Conservation (phyloP, 2,797 vertebrate genomes). For the Sebastiscus albofasciatus region DNA sequence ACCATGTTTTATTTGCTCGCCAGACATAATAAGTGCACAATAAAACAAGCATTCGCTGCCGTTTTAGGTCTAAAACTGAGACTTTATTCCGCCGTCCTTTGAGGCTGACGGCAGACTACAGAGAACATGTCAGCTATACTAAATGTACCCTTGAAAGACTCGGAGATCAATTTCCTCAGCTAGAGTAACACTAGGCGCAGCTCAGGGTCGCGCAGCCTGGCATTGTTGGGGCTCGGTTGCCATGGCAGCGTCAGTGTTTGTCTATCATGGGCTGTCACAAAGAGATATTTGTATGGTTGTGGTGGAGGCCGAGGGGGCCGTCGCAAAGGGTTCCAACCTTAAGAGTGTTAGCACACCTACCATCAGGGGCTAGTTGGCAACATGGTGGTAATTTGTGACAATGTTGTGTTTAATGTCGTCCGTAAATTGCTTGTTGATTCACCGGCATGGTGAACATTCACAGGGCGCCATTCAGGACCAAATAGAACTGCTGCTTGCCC, state of each 20-base stretch:
- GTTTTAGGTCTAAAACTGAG: conserved; percentile 4
- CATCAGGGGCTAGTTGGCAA: not conserved
- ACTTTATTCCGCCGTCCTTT: conserved; percentile 3
- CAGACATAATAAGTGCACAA: conserved; percentile 18
- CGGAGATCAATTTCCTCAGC: conserved; percentile 55
- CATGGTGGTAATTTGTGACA: not conserved
- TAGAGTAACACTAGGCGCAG: conserved; percentile 50
- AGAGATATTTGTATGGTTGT: conserved; percentile 65
- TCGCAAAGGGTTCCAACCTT: conserved; percentile 3
- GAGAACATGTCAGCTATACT: conserved; percentile 23
- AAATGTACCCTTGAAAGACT: conserved; percentile 42
- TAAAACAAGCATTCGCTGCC: conserved; percentile 20
- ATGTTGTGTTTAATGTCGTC: not conserved
- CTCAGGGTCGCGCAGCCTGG: conserved; percentile 53
- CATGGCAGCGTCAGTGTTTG: conserved; percentile 70
- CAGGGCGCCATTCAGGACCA: not conserved
- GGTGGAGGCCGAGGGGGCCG: not conserved
- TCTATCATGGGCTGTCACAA: conserved; percentile 50
- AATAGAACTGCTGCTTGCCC: not conserved
- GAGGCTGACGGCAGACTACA: not conserved
- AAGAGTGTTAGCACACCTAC: not conserved
- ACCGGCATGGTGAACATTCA: not conserved
- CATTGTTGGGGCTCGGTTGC: conserved; percentile 70
- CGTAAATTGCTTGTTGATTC: not conserved
- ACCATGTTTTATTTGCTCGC: conserved; percentile 30